These are phyloP conservation scores for Emydocephalus ijimae DNA, from an alignment of 2,113 vertebrate species.

Conservation along the genomic window DNA sequence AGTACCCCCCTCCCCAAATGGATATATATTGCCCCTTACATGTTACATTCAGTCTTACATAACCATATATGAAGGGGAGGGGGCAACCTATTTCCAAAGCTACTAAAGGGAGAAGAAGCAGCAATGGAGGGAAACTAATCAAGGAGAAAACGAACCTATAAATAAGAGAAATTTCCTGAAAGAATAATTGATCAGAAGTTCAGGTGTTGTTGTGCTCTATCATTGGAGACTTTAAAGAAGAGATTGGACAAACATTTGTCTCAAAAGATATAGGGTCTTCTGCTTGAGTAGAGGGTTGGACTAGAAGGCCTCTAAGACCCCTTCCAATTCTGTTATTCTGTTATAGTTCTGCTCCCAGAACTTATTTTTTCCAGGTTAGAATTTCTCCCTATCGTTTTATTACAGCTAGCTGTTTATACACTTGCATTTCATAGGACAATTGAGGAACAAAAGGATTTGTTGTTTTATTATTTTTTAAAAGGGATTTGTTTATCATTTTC, in stretches of 20 bases:
- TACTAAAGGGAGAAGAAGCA: not conserved
- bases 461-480: not conserved
- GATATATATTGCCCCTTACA: not conserved
- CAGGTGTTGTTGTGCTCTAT: not conserved
- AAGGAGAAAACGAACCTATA: not conserved
- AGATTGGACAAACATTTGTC: not conserved
- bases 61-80: not conserved
- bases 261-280: not conserved
- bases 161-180: not conserved
- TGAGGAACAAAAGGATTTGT: not conserved
- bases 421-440: not conserved
- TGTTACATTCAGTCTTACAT: not conserved
- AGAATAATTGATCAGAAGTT: not conserved
- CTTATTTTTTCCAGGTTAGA: not conserved
- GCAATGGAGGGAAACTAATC: not conserved
- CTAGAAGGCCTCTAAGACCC: not conserved
- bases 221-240: not conserved
- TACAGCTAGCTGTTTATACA: not conserved
- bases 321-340: not conserved
- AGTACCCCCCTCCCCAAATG: not conserved
- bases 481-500: not conserved
- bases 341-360: not conserved
- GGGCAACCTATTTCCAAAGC: not conserved
- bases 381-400: not conserved
- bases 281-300: not conserved